Percentiles rank a stretch among this genome's conserved stretches.
These are phyloP conservation scores for Chloroceryle aenea DNA, from an alignment of 2,113 vertebrate genomes.

Conservation along the genomic window DNA sequence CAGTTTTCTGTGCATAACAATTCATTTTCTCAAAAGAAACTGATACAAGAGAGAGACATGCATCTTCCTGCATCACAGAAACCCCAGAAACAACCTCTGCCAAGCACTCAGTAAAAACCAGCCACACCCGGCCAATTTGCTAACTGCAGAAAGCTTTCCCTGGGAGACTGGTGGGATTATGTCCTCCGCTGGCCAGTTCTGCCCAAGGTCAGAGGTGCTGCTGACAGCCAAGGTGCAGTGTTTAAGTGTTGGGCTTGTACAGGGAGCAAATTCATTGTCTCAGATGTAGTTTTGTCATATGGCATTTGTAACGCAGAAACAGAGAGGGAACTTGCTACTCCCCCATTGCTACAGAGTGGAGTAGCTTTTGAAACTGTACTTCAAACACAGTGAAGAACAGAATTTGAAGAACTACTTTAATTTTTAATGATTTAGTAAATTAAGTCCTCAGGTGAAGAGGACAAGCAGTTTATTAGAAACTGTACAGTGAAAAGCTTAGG, in stretches of 20 bases:
- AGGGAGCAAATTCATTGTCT: not conserved
- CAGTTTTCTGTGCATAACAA: not conserved
- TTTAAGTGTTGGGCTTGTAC: accelerated
- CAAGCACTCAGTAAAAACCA: not conserved
- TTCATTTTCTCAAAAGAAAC: not conserved
- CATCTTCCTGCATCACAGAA: not conserved
- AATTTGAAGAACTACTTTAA: conserved; percentile 8
- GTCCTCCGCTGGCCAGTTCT: not conserved
- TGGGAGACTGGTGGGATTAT: not conserved
- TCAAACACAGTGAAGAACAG: not conserved
- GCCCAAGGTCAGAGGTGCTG: not conserved
- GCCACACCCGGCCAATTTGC: not conserved
- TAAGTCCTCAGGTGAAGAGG: not conserved
- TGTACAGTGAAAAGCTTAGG: not conserved
- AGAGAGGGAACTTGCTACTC: not conserved
- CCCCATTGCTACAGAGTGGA: not conserved
- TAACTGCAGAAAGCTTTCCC: not conserved
- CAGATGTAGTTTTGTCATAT: not conserved
- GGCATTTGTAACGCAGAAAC: not conserved
- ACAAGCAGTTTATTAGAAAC: not conserved
- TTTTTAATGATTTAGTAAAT: conserved; percentile 25
- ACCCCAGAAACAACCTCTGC: not conserved
- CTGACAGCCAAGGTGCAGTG: not conserved
- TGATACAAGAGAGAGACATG: not conserved
- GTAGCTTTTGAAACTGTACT: not conserved